A percentile compares a stretch with the other conserved stretches of the same genome.
phyloP scores from a whole-genome alignment of 1,140 invertebrate genomes.

The Teleopsis dalmanni region DNA sequence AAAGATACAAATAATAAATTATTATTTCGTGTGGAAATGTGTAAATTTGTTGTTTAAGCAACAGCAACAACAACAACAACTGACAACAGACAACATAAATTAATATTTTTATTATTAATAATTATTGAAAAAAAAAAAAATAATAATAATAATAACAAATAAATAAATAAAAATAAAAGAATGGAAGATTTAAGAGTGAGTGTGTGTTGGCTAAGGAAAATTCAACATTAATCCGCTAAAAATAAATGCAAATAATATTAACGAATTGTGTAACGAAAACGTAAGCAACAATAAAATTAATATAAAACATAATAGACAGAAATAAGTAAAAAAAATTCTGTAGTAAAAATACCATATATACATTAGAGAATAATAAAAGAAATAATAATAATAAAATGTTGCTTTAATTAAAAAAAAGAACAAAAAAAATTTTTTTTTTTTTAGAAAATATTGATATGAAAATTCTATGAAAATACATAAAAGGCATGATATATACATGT shows the following conservation, averaged over 20 bases:
- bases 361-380: not conserved
- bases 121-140: not conserved
- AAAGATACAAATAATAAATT: too few species aligned
- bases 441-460: too few species aligned
- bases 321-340: not conserved
- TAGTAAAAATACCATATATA: not conserved
- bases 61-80: too few species aligned
- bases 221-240: not conserved
- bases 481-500: too few species aligned
- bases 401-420: not conserved
- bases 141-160: not conserved
- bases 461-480: too few species aligned
- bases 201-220: not conserved
- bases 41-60: too few species aligned
- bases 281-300: not conserved
- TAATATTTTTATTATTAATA: too few species aligned
- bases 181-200: not conserved
- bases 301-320: not conserved
- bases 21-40: too few species aligned
- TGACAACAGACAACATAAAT: too few species aligned
- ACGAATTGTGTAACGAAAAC: not conserved
- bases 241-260: not conserved
- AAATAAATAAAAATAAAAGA: not conserved
- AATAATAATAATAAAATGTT: not conserved
- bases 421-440: too few species aligned